phyloP scores from a whole-genome alignment of 2,113 vertebrate genomes.

The Turnix velox region DNA sequence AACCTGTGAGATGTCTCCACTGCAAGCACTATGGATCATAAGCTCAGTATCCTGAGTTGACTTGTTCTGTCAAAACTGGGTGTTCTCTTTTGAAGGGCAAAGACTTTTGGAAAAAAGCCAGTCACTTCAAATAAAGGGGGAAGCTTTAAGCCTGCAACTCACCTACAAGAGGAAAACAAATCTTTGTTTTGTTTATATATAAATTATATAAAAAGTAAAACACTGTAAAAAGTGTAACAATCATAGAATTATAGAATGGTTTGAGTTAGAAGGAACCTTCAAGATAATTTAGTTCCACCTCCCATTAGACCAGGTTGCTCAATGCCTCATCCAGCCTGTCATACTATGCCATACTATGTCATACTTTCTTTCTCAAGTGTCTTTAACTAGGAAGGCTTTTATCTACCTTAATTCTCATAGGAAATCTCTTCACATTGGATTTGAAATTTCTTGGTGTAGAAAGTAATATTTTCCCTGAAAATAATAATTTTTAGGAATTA shows the following conservation, averaged over 20 bases:
- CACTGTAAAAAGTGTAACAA: too few species aligned
- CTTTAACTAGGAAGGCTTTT: not conserved
- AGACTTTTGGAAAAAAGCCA: not conserved
- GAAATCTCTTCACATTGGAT: not conserved
- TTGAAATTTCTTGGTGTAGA: not conserved
- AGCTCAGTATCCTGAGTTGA: not conserved
- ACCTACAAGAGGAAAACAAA: not conserved
- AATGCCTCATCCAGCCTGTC: too few species aligned
- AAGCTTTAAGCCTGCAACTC: not conserved
- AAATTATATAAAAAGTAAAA: too few species aligned
- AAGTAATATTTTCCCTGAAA: not conserved
- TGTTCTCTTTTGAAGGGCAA: not conserved
- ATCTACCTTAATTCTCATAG: not conserved
- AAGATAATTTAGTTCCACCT: too few species aligned
- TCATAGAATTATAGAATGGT: too few species aligned
- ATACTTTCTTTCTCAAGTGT: not conserved
- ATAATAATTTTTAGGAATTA: not conserved
- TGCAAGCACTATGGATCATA: not conserved
- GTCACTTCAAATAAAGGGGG: not conserved
- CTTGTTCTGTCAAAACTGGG: not conserved
- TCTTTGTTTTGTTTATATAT: too few species aligned
- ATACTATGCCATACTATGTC: not conserved
- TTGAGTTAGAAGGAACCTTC: too few species aligned
- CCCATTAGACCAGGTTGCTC: too few species aligned
- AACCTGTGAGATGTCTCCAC: not conserved